Evolutionary conservation across 1,140 invertebrate species (phyloP), one percentile per base, ranked within the genome.

Genomic region (Helicoverpa zea): DNA sequence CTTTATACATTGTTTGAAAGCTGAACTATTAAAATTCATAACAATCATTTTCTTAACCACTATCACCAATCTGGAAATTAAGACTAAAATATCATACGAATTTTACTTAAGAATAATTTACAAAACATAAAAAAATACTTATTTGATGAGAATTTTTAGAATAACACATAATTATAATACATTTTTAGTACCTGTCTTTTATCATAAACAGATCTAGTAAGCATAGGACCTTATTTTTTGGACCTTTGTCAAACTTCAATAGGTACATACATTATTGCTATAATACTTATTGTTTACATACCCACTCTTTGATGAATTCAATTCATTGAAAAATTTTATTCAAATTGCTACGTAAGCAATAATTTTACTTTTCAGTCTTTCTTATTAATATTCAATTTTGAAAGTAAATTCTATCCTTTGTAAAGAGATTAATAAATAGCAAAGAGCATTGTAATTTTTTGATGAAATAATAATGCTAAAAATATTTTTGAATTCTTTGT

Each of bases 341-440:
- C 11, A 11, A 58, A 58, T 18, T 23, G 16, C 14, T 2, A 23
- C 16, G 10, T 18, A 58, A 58, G 23, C 18, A 23, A 58, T 58
- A 58, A 58, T 58, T n/a, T 23, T 23, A 12, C 56, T 23, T 11
- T 58, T 10, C 11, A 58, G 23, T 9, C 56, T 11, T 23, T 58
- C 56, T 58, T 58, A 23, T 58, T 58, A 58, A 58, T 23, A 58
- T 58, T 58, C 56, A 29, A 58, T 58, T 58, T 23, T 23, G 2
- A 58, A 58, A 58, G 56, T 58, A 58, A 58, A 58, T 23, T 11
- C 9, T 58, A 54, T 58, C 56, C 23, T 58, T 23, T 58, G 18
- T 58, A 23, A 58, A 23, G 18, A 58, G 16, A 58, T 58, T 23
- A 58, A 58, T 58, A 58, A 23, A 23, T 58, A 23, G 16, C 3